phyloP scores from a whole-genome alignment of 2,888 invertebrate species.

The Tipula vernalis region DNA sequence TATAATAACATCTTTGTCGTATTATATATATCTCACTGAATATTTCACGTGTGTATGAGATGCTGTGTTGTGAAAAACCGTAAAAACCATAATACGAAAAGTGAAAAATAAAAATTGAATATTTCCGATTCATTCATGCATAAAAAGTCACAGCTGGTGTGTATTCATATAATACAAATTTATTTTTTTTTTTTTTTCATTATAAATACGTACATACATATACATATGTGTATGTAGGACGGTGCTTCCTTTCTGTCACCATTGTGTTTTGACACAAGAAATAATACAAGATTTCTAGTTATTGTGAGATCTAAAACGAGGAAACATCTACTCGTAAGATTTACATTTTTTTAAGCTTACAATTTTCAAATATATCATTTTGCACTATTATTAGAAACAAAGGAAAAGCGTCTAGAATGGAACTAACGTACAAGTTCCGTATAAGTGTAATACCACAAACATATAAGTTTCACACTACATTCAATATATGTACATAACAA shows the following conservation, averaged over 20 bases:
- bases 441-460: not conserved
- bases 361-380: not conserved
- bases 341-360: not conserved
- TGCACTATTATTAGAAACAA: not conserved
- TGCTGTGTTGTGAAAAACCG: not conserved
- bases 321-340: not conserved
- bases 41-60: not conserved
- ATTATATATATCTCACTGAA: not conserved
- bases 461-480: not conserved
- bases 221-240: not conserved
- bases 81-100: not conserved
- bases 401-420: not conserved
- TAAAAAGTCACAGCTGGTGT: not conserved
- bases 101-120: slow-evolving; percentile 1
- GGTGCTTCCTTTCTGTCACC: not conserved
- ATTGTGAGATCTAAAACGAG: not conserved
- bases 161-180: not conserved
- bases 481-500: too few relatives aligned
- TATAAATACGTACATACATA: not conserved
- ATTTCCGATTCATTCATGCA: not conserved
- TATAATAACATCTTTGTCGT: not conserved
- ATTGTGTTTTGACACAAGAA: not conserved
- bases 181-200: not conserved
- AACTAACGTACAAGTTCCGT: not conserved
- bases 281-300: not conserved